Percentiles rank a stretch among this genome's conserved stretches.
Evolutionary conservation across 2,888 invertebrate species (phyloP).

Genomic region (Luperina nickerlii): DNA sequence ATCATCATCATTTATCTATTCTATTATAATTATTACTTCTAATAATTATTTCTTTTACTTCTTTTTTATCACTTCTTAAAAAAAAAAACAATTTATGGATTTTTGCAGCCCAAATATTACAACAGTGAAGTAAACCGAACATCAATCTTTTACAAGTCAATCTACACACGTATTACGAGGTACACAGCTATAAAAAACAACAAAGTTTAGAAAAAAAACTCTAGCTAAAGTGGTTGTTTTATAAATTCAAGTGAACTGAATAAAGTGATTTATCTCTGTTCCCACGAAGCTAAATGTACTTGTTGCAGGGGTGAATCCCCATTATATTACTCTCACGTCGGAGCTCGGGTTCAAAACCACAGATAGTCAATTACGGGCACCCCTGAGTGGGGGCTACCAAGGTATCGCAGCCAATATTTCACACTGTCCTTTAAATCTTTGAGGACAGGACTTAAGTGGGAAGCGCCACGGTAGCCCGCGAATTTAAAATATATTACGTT

Average conservation of each 20-base stretch:
- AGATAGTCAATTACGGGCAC: slow-evolving; percentile 55
- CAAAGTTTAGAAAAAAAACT: not conserved
- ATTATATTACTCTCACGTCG: slow-evolving; percentile 52
- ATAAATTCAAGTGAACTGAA: slow-evolving; percentile 34
- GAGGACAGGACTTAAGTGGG: slow-evolving; percentile 8
- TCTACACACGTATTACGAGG: too few relatives aligned
- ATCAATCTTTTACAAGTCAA: not conserved
- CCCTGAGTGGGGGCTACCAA: slow-evolving; percentile 43
- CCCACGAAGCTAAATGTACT: slow-evolving; percentile 53
- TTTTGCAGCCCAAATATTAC: not conserved
- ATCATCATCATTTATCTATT: too few relatives aligned
- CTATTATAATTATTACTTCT: too few relatives aligned
- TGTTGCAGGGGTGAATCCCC: slow-evolving; percentile 53
- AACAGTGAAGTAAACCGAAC: not conserved
- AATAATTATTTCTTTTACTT: not conserved
- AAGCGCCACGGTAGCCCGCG: not conserved
- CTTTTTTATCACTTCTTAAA: too few relatives aligned
- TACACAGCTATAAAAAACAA: too few relatives aligned
- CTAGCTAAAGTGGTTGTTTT: slow-evolving; percentile 8
- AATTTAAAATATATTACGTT: not conserved
- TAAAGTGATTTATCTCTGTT: slow-evolving; percentile 49
- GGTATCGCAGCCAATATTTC: slow-evolving; percentile 50
- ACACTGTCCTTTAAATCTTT: slow-evolving; percentile 47
- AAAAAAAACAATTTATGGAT: not conserved
- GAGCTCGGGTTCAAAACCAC: slow-evolving; percentile 55